phyloP scores from a whole-genome alignment of 2,797 vertebrate genomes.

The Euthynnus affinis region DNA sequence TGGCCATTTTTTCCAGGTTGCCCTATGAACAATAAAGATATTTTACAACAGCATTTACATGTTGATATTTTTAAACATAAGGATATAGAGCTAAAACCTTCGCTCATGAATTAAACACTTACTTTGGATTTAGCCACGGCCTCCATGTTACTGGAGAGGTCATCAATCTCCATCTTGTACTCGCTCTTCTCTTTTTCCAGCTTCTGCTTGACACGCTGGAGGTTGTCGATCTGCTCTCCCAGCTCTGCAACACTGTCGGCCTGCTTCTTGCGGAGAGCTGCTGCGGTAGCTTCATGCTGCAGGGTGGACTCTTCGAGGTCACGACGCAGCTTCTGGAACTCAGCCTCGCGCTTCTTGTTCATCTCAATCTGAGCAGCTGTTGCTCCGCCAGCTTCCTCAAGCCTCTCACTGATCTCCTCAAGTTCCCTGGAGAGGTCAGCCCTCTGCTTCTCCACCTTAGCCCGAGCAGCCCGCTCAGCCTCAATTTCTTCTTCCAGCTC shows the following conservation, averaged over 20 bases:
- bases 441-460: slow-evolving; percentile 89
- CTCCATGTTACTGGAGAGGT: slow-evolving; percentile 68
- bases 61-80: no score
- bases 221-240: slow-evolving; percentile 64
- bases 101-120: no score
- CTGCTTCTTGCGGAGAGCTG: slow-evolving; percentile 60
- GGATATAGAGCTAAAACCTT: background rate
- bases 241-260: slow-evolving; percentile 58
- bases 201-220: slow-evolving; percentile 61
- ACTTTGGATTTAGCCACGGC: slow-evolving; percentile 48
- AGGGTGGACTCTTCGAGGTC: slow-evolving; percentile 65
- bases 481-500: slow-evolving; percentile 92
- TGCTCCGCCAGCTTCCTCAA: slow-evolving; percentile 90
- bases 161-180: slow-evolving; percentile 70
- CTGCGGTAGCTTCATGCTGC: slow-evolving; percentile 55
- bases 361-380: slow-evolving; percentile 86
- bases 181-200: slow-evolving; percentile 62
- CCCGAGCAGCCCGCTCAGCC: slow-evolving; percentile 82
- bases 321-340: slow-evolving; percentile 89
- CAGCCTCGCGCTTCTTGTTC: slow-evolving; percentile 90
- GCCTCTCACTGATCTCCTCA: slow-evolving; percentile 89
- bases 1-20: slow-evolving; percentile 91
- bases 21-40: slow-evolving; percentile 72
- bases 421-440: slow-evolving; percentile 89
- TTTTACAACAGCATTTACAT: no score